Evolutionary conservation across 2,113 vertebrate species (phyloP), one percentile per base, ranked within the genome.

Genomic region (Salvelinus fontinalis): DNA sequence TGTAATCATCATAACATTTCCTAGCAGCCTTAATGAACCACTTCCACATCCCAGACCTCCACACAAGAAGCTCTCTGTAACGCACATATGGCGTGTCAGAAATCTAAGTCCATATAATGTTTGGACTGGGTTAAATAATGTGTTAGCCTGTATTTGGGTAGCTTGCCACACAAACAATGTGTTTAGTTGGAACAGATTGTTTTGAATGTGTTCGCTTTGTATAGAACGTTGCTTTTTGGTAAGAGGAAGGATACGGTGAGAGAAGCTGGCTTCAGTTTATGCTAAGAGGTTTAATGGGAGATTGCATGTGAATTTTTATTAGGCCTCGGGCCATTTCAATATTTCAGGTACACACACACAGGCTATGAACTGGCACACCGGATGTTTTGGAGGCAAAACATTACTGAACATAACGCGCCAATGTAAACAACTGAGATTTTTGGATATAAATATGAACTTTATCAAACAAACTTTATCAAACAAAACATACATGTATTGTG

Each of bases 61-160:
- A 16, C 13, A 72, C 12, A 26, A 13, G 49, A 14, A 27, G 9
- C 6, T 39, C 16, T 69, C 34, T 54, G 44, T n/a, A 2, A 34
- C 51, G 4, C 59, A 60, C 3, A 71, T 74, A 77, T 5, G 39
- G 9, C 39, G 5, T 78, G 70, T 84, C 31, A 8, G 65, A 57
- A 51, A 74, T 62, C 27, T 67, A 74, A 81, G 73, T 22, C 64
- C 64, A 79, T n/a, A 64, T 68, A 29, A 76, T 29, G 24, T 18
- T 26, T 16, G 27, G 11, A 1, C 13, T 0, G 0, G 39, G 14
- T 31, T 74, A 34, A 34, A 7, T 34, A 48, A 31, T 16, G 49
- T 51, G 49, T 51, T 51, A 1, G 48, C 2, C 1, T 69, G 60
- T 51, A 51, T 51, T 51, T 16, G 11, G 22, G 11, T 69, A 66